phyloP scores from a whole-genome alignment of 64 coral and sea anemone species.

The Orbicella faveolata region DNA sequence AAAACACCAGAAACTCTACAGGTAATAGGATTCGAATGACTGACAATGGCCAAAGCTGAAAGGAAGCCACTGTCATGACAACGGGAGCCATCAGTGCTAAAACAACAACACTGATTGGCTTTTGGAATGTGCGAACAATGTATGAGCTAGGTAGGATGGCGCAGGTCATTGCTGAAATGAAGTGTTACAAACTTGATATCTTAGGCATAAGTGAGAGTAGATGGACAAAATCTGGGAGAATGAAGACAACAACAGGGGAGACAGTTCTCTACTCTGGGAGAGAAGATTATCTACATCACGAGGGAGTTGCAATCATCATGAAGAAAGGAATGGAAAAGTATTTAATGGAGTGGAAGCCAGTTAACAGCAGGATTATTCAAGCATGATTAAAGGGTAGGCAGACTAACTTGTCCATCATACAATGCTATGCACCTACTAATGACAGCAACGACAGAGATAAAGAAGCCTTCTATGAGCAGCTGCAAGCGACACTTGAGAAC shows the following conservation, averaged over 20 bases:
- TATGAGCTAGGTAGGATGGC: slow-evolving; percentile 11
- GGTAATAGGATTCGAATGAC: slow-evolving; percentile 9
- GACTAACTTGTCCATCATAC: too few relatives aligned
- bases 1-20: too few relatives aligned
- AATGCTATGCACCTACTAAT: too few relatives aligned
- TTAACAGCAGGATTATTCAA: too few relatives aligned
- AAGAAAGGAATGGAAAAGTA: neutral
- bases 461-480: too few relatives aligned
- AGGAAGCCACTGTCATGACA: neutral
- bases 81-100: slow-evolving; percentile 18
- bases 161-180: neutral
- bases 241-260: neutral
- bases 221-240: neutral
- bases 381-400: too few relatives aligned
- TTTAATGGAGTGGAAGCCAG: too few relatives aligned
- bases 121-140: slow-evolving; percentile 27
- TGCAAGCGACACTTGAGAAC: too few relatives aligned
- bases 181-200: neutral
- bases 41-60: neutral
- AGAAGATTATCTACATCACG: neutral
- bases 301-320: slow-evolving; percentile 27
- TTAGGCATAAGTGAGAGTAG: neutral
- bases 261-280: neutral
- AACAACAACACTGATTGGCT: slow-evolving; percentile 18
- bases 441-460: too few relatives aligned